Evolutionary conservation across 2,888 invertebrate genomes (phyloP), one percentile per base, ranked within the genome.

Genomic region (Temnothorax ravouxi): DNA sequence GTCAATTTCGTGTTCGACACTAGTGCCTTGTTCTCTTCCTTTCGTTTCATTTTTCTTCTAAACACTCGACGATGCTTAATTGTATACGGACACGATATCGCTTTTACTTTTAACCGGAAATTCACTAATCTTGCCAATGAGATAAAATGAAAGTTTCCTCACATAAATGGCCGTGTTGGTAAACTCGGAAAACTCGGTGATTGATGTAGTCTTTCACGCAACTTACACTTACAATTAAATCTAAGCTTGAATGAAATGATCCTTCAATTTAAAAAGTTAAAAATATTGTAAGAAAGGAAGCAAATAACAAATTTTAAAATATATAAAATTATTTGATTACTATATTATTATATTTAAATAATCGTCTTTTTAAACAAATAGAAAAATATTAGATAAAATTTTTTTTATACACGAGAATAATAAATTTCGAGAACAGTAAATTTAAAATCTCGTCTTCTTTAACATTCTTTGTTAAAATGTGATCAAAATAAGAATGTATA

Each of bases 1-100:
- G 47, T 80, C 79, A 72, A 80, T 80, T 80, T 72, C 18, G 18
- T 79, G 71, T 47, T 79, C 15, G 41, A 67, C 76, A 77, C 29
- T 59, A 59, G 13, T 71, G 13, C 9, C 54, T 29, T 29, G 69
- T 54, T 69, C 50, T 15, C n/a, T 54, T 54, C 9, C 38, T 52
- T 38, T 15, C 13, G 0, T 77, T 77, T 41, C 21, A 67, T 67
- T 77, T 67, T 67, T 77, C 29, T 77, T 41, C 13, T 8, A 54
- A 41, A 44, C 15, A 47, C 59, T 72, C 13, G 25, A 59, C 13
- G 52, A 67, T 66, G 38, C 25, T 79, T 79, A 59, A 59, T 59
- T 25, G 34, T 18, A 8, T 18, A 8, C 34, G 18, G 47, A 80
- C 79, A 80, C n/a, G 59, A 59, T 47, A 80, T 80, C 74, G 79